Conservation (phyloP, 2,888 invertebrate species). For the Acleris cristana region DNA sequence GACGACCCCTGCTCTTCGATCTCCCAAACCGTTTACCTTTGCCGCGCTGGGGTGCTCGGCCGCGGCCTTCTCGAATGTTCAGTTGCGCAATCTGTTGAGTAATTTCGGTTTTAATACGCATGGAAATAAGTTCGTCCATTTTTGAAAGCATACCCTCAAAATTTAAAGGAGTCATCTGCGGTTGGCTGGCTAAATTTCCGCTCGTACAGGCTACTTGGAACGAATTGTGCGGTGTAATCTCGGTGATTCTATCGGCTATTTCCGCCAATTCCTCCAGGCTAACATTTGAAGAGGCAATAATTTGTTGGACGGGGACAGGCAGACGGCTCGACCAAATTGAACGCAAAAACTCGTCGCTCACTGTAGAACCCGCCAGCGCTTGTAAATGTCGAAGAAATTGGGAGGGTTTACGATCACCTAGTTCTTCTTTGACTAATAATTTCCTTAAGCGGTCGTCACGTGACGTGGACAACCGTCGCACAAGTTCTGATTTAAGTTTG, state of each 20-base stretch:
- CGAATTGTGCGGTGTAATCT: not conserved
- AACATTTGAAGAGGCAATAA: not conserved
- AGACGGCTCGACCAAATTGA: not conserved
- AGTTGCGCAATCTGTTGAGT: conserved; percentile 8
- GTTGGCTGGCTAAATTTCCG: not conserved
- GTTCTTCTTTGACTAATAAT: not conserved
- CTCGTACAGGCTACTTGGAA: conserved; percentile 2
- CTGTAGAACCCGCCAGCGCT: not conserved
- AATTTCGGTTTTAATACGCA: conserved; percentile 1
- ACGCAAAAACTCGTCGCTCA: not conserved
- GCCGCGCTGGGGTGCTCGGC: not conserved
- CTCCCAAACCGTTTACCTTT: not conserved
- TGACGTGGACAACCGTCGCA: not conserved
- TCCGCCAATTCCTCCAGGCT: not conserved
- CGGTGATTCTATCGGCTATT: not conserved
- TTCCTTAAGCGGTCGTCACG: not conserved
- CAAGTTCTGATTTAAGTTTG: conserved; percentile 1
- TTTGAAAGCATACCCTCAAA: conserved; percentile 10
- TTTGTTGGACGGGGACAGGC: not conserved
- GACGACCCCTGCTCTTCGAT: conserved; percentile 8
- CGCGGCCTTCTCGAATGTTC: conserved; percentile 5
- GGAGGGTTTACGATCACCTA: not conserved
- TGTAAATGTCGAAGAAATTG: conserved; percentile 5
- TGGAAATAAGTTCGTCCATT: conserved; percentile 8
- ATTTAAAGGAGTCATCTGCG: not conserved